phyloP scores from a whole-genome alignment of 2,888 invertebrate genomes.

The Geotrupes spiniger region DNA sequence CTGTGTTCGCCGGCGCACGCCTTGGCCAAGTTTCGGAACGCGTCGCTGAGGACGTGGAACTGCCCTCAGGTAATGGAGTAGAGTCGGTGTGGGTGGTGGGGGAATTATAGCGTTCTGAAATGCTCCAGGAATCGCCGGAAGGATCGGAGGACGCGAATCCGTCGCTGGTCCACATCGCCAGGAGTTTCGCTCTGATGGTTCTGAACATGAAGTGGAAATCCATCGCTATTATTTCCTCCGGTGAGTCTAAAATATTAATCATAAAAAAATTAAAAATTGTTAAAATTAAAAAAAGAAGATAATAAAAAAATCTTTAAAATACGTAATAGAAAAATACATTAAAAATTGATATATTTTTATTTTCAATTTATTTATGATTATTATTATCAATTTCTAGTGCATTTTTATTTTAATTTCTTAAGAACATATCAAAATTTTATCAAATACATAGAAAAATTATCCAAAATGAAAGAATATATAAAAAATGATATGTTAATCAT shows the following conservation, averaged over 20 bases:
- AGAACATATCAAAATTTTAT: too few species aligned
- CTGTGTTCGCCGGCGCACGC: slow-evolving; percentile 53
- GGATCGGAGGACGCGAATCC: slow-evolving; percentile 43
- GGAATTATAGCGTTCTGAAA: slow-evolving; percentile 15
- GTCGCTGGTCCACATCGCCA: slow-evolving; percentile 51
- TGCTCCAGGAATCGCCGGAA: slow-evolving; percentile 13
- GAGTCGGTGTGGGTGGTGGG: not conserved
- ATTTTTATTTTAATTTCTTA: too few species aligned
- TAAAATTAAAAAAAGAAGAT: too few species aligned
- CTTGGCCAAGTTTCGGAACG: slow-evolving; percentile 53
- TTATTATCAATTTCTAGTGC: too few species aligned
- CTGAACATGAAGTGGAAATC: slow-evolving; percentile 56
- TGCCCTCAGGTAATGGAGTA: slow-evolving; percentile 53
- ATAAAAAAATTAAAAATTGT: slow-evolving; percentile 8
- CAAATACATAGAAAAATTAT: too few species aligned
- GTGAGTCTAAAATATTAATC: slow-evolving; percentile 45
- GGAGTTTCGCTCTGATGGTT: slow-evolving; percentile 52
- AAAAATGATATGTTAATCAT: too few species aligned
- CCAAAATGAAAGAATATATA: too few species aligned
- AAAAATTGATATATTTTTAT: too few species aligned
- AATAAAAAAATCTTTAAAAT: too few species aligned
- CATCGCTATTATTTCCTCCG: slow-evolving; percentile 54
- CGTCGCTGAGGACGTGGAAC: slow-evolving; percentile 55
- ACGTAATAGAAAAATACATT: too few species aligned
- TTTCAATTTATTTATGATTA: too few species aligned